Percentiles rank a stretch among this genome's conserved stretches.
Evolutionary conservation across 2,888 invertebrate genomes (phyloP).

Genomic region (Caenorhabditis sulstoni): DNA sequence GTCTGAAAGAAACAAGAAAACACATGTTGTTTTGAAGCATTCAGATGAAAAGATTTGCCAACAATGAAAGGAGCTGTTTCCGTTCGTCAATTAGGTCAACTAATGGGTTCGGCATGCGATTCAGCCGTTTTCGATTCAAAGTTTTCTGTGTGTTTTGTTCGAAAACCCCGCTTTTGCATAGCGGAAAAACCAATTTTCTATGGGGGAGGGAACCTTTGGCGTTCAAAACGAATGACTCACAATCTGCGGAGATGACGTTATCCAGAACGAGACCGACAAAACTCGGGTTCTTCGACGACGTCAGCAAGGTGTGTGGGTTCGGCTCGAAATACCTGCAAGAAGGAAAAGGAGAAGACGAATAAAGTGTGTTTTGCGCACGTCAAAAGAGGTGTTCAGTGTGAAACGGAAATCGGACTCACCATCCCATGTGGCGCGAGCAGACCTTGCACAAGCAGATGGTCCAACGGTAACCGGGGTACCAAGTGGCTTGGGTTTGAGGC

Average conservation of each 20-base stretch:
- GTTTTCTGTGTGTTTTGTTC: neutral
- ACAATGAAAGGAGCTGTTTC: too few relatives aligned
- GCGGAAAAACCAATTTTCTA: neutral
- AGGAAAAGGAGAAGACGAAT: too few relatives aligned
- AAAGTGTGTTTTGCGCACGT: slow-evolving; percentile 16
- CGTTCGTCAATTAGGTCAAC: too few relatives aligned
- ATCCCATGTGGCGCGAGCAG: slow-evolving; percentile 65
- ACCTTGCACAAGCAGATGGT: slow-evolving; percentile 60
- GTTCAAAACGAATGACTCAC: slow-evolving; percentile 44
- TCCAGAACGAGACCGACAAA: slow-evolving; percentile 67
- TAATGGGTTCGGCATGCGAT: too few relatives aligned
- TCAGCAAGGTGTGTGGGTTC: too few relatives aligned
- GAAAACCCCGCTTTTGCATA: neutral
- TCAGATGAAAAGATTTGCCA: neutral
- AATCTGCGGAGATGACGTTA: slow-evolving; percentile 67
- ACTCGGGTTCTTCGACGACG: too few relatives aligned
- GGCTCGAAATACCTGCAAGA: slow-evolving; percentile 67
- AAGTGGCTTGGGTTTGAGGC: slow-evolving; percentile 57
- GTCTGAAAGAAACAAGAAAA: slow-evolving; percentile 45
- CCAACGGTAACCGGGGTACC: slow-evolving; percentile 68
- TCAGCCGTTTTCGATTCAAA: neutral
- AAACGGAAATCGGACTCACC: slow-evolving; percentile 42
- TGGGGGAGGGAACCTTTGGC: too few relatives aligned
- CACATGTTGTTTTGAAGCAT: neutral
- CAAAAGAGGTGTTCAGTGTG: neutral